A percentile compares a stretch with the other conserved stretches of the same genome.
phyloP scores from a whole-genome alignment of 2,113 vertebrate genomes.

The Istiophorus platypterus region DNA sequence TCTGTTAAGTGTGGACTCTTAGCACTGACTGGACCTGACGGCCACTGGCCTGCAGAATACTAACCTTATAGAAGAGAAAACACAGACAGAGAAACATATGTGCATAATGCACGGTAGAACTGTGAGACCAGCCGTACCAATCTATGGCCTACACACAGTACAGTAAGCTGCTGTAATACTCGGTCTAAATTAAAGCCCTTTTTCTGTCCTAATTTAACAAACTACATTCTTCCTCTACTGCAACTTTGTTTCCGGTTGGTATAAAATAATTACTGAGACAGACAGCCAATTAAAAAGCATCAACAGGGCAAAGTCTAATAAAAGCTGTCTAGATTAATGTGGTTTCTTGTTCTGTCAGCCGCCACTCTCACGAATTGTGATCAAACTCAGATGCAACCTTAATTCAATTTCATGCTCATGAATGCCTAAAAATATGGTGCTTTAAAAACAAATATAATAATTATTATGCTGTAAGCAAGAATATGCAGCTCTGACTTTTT shows the following conservation, averaged over 20 bases:
- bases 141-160: neutral
- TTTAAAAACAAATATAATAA: constrained; percentile 39
- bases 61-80: constrained; percentile 5
- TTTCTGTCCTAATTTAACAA: constrained; percentile 32
- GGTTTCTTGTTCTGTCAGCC: constrained; percentile 31
- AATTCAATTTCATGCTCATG: constrained; percentile 54
- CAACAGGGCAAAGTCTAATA: constrained; percentile 39
- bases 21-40: neutral
- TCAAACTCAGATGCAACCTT: constrained; percentile 24
- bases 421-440: constrained; percentile 17
- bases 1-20: constrained; percentile 6
- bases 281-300: constrained; percentile 51
- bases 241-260: constrained; percentile 27
- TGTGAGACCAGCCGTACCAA: neutral
- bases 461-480: constrained; percentile 11
- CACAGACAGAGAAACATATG: neutral
- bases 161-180: neutral
- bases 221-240: constrained; percentile 7
- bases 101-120: constrained; percentile 18
- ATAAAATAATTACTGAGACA: constrained; percentile 45
- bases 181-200: constrained; percentile 1
- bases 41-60: constrained; percentile 15
- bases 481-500: neutral
- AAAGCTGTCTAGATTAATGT: constrained; percentile 31
- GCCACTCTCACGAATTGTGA: constrained; percentile 47